Evolutionary conservation across 1,140 invertebrate genomes (phyloP).

Genomic region (Plectrocnemia conspersa): DNA sequence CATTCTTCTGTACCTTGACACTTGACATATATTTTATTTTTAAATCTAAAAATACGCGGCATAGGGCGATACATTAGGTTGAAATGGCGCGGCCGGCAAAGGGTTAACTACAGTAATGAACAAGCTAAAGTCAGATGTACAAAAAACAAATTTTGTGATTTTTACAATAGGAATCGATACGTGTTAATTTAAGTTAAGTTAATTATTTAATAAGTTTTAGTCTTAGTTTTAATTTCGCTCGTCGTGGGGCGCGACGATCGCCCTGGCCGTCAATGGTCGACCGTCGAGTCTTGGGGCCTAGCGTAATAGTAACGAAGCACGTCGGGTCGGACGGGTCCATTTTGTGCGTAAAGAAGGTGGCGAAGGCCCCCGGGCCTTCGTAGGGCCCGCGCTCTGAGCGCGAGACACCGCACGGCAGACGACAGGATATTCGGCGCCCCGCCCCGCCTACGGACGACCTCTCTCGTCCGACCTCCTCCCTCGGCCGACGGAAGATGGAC

Average conservation of each 20-base stretch:
- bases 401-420: constrained; percentile 22
- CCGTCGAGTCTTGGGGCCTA: background rate
- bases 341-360: constrained; percentile 24
- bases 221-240: too few relatives aligned
- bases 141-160: too few relatives aligned
- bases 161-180: too few relatives aligned
- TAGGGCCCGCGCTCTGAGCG: constrained; percentile 15
- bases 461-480: background rate
- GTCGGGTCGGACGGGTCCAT: constrained; percentile 32
- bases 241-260: background rate
- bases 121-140: too few relatives aligned
- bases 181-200: too few relatives aligned
- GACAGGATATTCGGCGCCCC: too few relatives aligned
- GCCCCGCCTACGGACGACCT: constrained; percentile 17
- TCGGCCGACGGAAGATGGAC: constrained; percentile 18
- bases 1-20: too few relatives aligned
- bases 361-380: constrained; percentile 10
- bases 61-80: too few relatives aligned
- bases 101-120: too few relatives aligned
- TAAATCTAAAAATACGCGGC: too few relatives aligned
- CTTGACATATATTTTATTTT: too few relatives aligned
- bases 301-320: background rate
- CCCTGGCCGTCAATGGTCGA: background rate
- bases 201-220: background rate
- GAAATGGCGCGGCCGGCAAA: too few relatives aligned